Evolutionary conservation across 1,140 invertebrate species (phyloP), one percentile per base, ranked within the genome.

Genomic region (Drosophila simulans): DNA sequence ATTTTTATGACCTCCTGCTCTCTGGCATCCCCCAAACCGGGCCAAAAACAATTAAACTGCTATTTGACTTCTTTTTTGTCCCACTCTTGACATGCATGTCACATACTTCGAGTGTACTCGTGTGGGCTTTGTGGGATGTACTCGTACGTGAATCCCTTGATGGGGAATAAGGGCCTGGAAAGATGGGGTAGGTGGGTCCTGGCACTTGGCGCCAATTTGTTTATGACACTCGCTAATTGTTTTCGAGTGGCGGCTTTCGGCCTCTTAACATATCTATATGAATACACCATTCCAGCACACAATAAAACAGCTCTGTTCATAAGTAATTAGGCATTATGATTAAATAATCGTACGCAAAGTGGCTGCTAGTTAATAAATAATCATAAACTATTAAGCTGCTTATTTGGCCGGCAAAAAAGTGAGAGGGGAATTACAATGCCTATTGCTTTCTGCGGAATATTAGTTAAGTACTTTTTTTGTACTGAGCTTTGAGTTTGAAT

Each of bases 161-260:
- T 35, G 22, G 20, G 66, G 51, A 69, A 17, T 35, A 1, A 7
- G 8, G 27, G 22, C 20, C 37, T 52, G 48, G 39, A 15, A 43
- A 22, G 40, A 17, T 15, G 20, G 13, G 13, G 12, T n/a, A 34
- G 22, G n/a, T 3, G n/a, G 12, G 35, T 58, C n/a, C 40, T 53
- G 35, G 12, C 48, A 56, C 43, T 78, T 78, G 82, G 83, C 82
- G 83, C 69, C 78, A 71, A 82, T 88, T 88, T 82, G 78, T 88
- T 88, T 88, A 86, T 76, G 76, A 57, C 53, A 52, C 48, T 43
- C 35, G 43, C 69, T 79, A 86, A 86, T 88, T 86, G 83, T 65
- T 63, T 71, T 82, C 40, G 43, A 88, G 58, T 69, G 59, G 31
- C 12, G 20, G 17, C 25, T 25, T 40, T 58, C 13, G 43, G 13